Evolutionary conservation across 2,113 vertebrate species (phyloP), one percentile per base, ranked within the genome.

Genomic region (Otus sunia): DNA sequence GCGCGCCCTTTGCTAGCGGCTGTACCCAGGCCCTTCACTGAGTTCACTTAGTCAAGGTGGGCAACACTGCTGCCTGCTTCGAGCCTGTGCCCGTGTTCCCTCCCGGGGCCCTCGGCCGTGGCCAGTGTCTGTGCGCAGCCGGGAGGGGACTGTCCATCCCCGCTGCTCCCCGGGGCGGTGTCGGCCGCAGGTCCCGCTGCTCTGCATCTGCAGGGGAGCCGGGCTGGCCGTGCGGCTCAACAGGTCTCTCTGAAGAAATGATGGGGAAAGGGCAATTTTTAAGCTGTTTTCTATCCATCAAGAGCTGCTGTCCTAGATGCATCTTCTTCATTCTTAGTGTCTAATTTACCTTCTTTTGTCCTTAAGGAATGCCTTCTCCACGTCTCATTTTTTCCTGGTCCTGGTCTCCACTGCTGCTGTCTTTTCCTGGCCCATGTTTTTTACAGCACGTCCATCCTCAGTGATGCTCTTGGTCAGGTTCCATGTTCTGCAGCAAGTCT

Each of bases 61-160:
- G 39, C 64, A 64, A 30, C n/a, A 21, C 9, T 55, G 49, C 23
- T 66, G 11, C 22, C 34, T 55, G 23, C 30, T 36, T 3, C 37
- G 41, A 71, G 19, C 58, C 43, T 30, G 14, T 74, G 19, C 4
- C 50, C 36, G 9, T 52, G 41, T 23, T n/a, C 22, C 21, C 22
- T 4, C 49, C 60, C 12, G 13, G 30, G 25, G 32, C 37, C 30
- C n/a, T 81, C 60, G 64, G 43, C 43, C 0, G 0, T 29, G 67
- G 2, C 15, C 12, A 5, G 18, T 26, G 43, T 26, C 29, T 63
- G 69, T 36, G 58, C 64, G 19, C 30, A 45, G 52, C 29, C 45
- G 23, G 85, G 4, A 34, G 56, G 32, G 43, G 52, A 30, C 19
- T 7, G 20, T 23, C 56, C 76, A 49, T 58, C 17, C 25, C 50